phyloP scores from a whole-genome alignment of 2,113 vertebrate genomes.

The Toxostoma redivivum region DNA sequence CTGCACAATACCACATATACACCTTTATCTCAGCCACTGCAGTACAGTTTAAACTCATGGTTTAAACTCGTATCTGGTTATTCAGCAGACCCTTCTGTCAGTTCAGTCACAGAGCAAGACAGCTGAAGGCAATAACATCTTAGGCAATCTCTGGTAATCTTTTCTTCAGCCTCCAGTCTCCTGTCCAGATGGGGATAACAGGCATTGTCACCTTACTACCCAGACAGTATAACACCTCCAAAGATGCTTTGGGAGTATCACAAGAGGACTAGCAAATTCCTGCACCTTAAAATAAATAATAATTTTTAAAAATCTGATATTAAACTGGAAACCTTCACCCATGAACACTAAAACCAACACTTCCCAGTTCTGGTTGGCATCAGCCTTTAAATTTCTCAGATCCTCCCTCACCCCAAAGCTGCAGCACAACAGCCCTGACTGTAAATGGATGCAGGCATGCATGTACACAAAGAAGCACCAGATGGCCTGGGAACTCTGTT shows the following conservation, averaged over 20 bases:
- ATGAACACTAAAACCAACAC: neutral
- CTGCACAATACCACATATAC: neutral
- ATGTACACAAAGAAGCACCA: neutral
- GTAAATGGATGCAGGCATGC: neutral
- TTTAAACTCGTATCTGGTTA: neutral
- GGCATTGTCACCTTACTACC: neutral
- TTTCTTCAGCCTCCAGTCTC: neutral
- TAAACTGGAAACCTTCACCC: neutral
- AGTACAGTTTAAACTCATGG: neutral
- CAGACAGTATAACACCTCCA: neutral
- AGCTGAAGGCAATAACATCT: neutral
- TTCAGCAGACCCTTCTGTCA: neutral
- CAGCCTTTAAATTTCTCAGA: neutral
- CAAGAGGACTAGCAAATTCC: neutral
- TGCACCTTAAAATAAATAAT: neutral
- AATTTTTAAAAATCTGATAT: fast-evolving
- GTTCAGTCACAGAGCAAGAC: neutral
- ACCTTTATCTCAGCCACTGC: neutral
- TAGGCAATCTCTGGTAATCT: neutral
- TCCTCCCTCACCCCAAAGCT: neutral
- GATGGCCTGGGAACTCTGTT: neutral
- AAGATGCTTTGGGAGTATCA: neutral
- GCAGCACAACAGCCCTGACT: neutral
- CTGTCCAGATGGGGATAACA: neutral
- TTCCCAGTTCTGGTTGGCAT: neutral